Evolutionary conservation across 1,140 invertebrate genomes (phyloP), one percentile per base, ranked within the genome.

Genomic region (Campoletis sonorensis): DNA sequence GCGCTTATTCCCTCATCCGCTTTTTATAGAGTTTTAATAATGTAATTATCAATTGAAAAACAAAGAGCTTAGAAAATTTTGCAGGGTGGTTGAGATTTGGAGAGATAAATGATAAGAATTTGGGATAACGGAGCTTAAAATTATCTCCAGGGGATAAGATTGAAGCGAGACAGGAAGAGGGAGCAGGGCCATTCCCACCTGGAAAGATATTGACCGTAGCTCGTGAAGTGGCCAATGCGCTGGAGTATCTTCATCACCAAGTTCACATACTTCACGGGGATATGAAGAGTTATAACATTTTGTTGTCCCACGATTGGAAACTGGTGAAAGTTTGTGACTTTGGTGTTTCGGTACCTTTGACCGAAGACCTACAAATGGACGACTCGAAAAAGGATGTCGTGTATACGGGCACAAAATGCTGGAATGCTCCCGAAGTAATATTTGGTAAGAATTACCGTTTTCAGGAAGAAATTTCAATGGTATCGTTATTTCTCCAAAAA

Each of bases 311-410:
- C 27, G 93, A 97, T 87, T 96, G 96, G 88, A 93, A 94, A 64
- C 93, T 92, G 0, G 95, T 96, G 70, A 97, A 98, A 89, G 89
- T 97, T 4, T 97, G 97, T 90, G 97, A 98, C 89, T 98, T 97
- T 93, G 96, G 97, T 23, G 96, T 97, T 16, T 94, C 95, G 40
- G 82, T 97, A 76, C 95, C 94, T 4, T 85, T 97, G 3, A 94
- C 95, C 70, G 90, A 95, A 79, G 92, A 95, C 86, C 94, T 96
- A 7, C 91, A 92, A 51, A 84, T 96, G 18, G 93, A 95, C 84
- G 92, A 90, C 40, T 89, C 90, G 18, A 94, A 93, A 79, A 76
- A 85, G 86, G 54, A 96, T 93, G 93, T 92, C 94, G 77, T 92
- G 89, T 89, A 93, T 82, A 82, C 91, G 13, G 95, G 96, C 5